Percentiles rank a stretch among this genome's conserved stretches.
Evolutionary conservation across 2,888 invertebrate genomes (phyloP).

Genomic region (Sthenelais limicola): DNA sequence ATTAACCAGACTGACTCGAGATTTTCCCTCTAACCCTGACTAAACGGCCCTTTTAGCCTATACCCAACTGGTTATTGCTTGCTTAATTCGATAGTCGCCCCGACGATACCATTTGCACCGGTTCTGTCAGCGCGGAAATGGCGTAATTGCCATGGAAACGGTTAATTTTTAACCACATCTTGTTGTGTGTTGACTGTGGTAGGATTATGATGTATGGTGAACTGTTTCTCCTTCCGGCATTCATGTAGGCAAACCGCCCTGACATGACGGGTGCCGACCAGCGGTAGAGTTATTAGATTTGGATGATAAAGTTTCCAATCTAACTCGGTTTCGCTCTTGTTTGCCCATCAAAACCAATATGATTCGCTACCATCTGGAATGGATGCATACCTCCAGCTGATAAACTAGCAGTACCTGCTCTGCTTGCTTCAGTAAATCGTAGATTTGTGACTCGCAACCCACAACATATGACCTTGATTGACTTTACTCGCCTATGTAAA

Average conservation of each 20-base stretch:
- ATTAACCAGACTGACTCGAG: no score
- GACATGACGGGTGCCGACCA: conserved; percentile 6
- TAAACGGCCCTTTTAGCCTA: conserved; percentile 4
- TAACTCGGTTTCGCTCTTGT: conserved; percentile 33
- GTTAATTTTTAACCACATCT: conserved; percentile 38
- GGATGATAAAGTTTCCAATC: conserved; percentile 40
- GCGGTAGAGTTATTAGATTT: conserved; percentile 23
- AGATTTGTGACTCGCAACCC: no score
- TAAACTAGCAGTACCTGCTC: no score
- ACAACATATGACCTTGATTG: no score
- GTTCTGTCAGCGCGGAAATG: conserved; percentile 27
- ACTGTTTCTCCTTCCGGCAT: neutral
- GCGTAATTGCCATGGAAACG: conserved; percentile 40
- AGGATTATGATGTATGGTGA: conserved; percentile 17
- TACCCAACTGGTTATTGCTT: neutral
- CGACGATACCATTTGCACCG: conserved; percentile 36
- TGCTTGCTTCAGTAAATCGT: no score
- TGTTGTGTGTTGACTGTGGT: conserved; percentile 6
- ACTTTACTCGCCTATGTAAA: no score
- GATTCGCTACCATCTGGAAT: conserved; percentile 30
- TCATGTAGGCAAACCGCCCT: conserved; percentile 13
- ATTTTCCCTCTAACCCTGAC: conserved; percentile 13
- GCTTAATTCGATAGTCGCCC: conserved; percentile 20
- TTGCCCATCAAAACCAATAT: conserved; percentile 39
- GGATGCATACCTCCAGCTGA: no score